Percentiles rank a stretch among this genome's conserved stretches.
Evolutionary conservation across 2,797 vertebrate species (phyloP).

Genomic region (Distichodus sexfasciatus): DNA sequence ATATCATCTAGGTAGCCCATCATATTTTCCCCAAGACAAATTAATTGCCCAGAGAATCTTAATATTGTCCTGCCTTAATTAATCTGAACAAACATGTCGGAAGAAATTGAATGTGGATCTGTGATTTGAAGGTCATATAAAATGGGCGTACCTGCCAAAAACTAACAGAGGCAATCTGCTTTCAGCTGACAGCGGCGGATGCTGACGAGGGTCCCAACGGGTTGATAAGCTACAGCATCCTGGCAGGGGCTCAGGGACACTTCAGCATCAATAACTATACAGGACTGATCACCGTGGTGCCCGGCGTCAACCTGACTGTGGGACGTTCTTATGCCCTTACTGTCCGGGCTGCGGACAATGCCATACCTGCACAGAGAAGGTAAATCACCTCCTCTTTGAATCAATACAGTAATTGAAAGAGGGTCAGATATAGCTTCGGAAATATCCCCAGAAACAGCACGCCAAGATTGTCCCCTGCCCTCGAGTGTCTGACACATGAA

Average conservation of each 20-base stretch:
- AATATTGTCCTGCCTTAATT: neutral
- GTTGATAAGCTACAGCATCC: constrained; percentile 83
- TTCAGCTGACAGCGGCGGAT: constrained; percentile 87
- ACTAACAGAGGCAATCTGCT: constrained; percentile 6
- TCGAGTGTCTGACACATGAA: constrained; percentile 32
- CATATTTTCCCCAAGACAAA: neutral
- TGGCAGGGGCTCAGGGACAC: constrained; percentile 83
- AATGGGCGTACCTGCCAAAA: neutral
- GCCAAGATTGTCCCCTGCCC: constrained; percentile 5
- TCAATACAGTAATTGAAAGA: constrained; percentile 22
- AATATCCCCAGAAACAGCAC: too few species aligned
- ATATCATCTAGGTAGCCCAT: neutral
- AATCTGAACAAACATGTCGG: neutral
- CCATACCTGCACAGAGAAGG: constrained; percentile 82
- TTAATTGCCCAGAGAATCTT: neutral
- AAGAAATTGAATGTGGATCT: neutral
- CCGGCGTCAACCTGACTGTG: constrained; percentile 72
- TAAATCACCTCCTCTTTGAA: constrained; percentile 57
- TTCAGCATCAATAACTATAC: constrained; percentile 82
- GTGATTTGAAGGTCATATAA: constrained; percentile 8
- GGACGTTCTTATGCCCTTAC: constrained; percentile 87
- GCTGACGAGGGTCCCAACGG: constrained; percentile 89
- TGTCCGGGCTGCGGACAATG: constrained; percentile 85
- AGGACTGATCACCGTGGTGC: constrained; percentile 82
- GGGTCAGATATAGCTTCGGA: constrained; percentile 24